phyloP scores from a whole-genome alignment of 64 coral and sea anemone species.

The Actinia equina region DNA sequence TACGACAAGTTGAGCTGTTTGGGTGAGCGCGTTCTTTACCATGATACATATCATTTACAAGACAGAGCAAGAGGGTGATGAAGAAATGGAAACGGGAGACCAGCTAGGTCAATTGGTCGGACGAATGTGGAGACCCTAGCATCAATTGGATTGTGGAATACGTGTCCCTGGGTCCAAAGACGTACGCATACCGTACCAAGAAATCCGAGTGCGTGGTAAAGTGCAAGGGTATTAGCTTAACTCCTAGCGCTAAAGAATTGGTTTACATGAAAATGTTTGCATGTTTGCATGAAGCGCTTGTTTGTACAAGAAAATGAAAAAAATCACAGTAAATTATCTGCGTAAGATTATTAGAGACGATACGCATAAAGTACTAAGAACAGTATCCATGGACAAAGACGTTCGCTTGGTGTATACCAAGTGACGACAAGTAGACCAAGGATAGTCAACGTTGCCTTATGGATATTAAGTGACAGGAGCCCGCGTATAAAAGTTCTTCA shows the following conservation, averaged over 20 bases:
- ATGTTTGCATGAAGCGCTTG: background rate
- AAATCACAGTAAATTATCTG: background rate
- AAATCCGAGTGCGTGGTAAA: background rate
- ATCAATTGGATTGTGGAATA: background rate
- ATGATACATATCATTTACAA: slow-evolving; percentile 22
- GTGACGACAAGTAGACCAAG: too few species aligned
- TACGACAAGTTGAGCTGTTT: background rate
- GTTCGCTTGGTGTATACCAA: background rate
- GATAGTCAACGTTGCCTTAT: too few species aligned
- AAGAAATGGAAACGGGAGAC: background rate
- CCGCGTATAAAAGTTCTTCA: too few species aligned
- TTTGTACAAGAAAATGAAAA: background rate
- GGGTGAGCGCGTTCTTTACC: background rate
- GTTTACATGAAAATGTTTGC: background rate
- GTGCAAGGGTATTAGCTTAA: background rate
- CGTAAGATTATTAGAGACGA: background rate
- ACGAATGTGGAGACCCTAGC: background rate
- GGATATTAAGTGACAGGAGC: too few species aligned
- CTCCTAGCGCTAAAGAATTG: background rate
- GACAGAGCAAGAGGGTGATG: background rate
- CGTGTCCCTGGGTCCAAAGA: background rate
- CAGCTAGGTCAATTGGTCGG: background rate
- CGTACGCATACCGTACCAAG: background rate
- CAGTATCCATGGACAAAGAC: background rate
- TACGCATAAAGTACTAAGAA: background rate